These are phyloP conservation scores for Labroides dimidiatus DNA, from an alignment of 2,797 vertebrate species.

Conservation along the genomic window DNA sequence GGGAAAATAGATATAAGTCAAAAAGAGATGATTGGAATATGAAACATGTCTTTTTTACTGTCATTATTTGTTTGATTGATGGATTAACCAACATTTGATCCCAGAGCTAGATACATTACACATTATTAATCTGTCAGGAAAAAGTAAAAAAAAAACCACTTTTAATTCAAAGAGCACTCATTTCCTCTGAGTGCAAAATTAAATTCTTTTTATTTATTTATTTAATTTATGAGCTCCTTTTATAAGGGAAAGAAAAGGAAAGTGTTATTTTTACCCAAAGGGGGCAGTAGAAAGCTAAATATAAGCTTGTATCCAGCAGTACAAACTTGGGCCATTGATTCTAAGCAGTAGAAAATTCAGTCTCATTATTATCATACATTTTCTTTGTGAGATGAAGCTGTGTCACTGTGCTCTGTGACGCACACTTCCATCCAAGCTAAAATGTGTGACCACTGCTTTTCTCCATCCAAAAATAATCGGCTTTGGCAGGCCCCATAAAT, in stretches of 20 bases:
- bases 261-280: slow-evolving; percentile 16
- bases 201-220: too few species aligned
- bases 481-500: slow-evolving; percentile 21
- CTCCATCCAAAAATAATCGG: slow-evolving; percentile 1
- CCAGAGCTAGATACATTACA: too few species aligned
- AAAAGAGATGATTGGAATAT: too few species aligned
- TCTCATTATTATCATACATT: slow-evolving; percentile 19
- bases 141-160: too few species aligned
- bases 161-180: too few species aligned
- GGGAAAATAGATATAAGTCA: too few species aligned
- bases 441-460: neutral
- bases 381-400: slow-evolving; percentile 4
- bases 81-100: too few species aligned
- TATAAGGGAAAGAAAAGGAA: fast-evolving
- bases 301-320: neutral
- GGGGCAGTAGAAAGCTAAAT: slow-evolving; percentile 53
- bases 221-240: too few species aligned
- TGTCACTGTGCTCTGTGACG: slow-evolving; percentile 21
- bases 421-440: neutral
- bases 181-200: too few species aligned
- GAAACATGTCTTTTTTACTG: too few species aligned
- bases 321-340: slow-evolving; percentile 7
- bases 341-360: neutral
- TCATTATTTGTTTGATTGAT: too few species aligned
- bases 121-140: too few species aligned